A percentile compares a stretch with the other conserved stretches of the same genome.
Conservation (phyloP, 1,140 invertebrate species). For the Carposina sasakii region DNA sequence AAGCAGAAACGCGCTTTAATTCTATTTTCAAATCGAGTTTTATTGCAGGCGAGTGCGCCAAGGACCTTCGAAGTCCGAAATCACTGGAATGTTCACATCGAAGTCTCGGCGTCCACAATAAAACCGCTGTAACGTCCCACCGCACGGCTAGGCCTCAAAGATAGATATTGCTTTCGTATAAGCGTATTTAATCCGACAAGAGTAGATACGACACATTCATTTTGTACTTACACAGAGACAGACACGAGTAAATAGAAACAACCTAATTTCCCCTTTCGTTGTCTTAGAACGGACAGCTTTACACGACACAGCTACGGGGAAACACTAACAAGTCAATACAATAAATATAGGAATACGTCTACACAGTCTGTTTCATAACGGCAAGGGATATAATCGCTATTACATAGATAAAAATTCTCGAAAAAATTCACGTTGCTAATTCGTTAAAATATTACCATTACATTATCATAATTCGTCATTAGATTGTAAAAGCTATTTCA, state of each 20-base stretch:
- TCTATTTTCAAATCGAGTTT: slow-evolving; percentile 6
- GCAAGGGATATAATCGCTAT: slow-evolving; percentile 36
- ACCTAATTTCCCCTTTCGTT: slow-evolving; percentile 65
- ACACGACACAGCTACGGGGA: slow-evolving; percentile 46
- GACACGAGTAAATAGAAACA: slow-evolving; percentile 57
- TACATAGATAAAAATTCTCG: no score
- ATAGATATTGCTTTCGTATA: slow-evolving; percentile 59
- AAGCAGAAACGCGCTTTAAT: background rate
- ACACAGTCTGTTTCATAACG: slow-evolving; percentile 53
- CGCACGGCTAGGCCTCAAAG: slow-evolving; percentile 36
- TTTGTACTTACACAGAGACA: slow-evolving; percentile 63
- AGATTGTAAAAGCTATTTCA: slow-evolving; percentile 11
- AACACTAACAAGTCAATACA: slow-evolving; percentile 30
- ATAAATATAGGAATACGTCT: slow-evolving; percentile 57
- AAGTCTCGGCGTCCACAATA: no score
- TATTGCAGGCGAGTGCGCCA: slow-evolving; percentile 21
- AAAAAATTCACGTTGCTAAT: no score
- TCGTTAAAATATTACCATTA: no score
- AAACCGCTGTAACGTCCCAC: slow-evolving; percentile 18
- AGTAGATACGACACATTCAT: slow-evolving; percentile 53
- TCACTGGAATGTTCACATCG: slow-evolving; percentile 62
- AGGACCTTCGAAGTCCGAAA: slow-evolving; percentile 12
- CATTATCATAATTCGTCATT: no score
- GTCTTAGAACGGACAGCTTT: slow-evolving; percentile 56
- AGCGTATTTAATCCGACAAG: slow-evolving; percentile 58